Conservation (phyloP, 2,888 invertebrate species). For the Stenolophus ochropezus region DNA sequence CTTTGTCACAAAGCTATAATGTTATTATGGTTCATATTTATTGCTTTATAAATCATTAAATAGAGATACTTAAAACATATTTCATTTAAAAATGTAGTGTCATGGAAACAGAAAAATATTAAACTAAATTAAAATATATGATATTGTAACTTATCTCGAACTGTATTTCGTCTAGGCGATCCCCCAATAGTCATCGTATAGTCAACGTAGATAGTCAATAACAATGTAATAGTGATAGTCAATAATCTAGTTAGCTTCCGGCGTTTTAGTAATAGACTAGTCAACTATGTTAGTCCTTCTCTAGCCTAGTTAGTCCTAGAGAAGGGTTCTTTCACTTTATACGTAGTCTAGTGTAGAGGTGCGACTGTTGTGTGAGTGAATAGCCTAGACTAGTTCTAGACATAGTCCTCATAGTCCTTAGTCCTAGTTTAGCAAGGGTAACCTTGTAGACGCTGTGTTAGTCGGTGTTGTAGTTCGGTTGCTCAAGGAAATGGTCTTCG, state of each 20-base stretch:
- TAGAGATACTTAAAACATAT: no score
- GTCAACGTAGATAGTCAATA: background rate
- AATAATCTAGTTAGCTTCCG: conserved; percentile 1
- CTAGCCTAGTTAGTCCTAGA: conserved; percentile 16
- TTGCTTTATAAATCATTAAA: no score
- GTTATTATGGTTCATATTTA: no score
- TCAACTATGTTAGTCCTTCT: background rate
- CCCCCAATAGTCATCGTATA: no score
- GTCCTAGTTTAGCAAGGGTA: background rate
- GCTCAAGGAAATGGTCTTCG: background rate
- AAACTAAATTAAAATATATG: no score
- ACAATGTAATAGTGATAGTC: background rate
- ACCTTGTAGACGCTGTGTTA: background rate
- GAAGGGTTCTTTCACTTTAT: conserved; percentile 2
- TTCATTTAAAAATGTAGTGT: no score
- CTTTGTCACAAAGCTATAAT: no score
- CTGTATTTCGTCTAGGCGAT: no score
- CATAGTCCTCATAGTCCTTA: background rate
- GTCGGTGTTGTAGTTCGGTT: background rate
- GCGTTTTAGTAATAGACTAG: background rate
- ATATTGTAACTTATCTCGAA: no score
- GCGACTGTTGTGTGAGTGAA: conserved; percentile 51
- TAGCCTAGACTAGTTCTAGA: background rate
- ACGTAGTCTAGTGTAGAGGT: conserved; percentile 40
- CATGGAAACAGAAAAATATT: no score